Conservation (phyloP, 2,797 vertebrate genomes). For the Hapalemur alaotrensis region DNA sequence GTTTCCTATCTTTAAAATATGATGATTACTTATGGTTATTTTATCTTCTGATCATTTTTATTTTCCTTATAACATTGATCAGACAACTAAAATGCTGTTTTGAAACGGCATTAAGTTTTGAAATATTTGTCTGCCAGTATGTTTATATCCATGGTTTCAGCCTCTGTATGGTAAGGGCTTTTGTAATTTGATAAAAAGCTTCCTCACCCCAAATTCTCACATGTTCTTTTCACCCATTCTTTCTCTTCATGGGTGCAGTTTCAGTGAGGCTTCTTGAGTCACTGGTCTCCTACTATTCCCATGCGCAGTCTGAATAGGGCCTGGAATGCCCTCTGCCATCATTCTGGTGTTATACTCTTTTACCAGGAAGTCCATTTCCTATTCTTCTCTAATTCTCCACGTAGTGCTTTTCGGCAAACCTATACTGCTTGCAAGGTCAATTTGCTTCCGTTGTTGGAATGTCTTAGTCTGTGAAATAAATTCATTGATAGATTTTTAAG, state of each 20-base stretch:
- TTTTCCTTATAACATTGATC: not conserved
- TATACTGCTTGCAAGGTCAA: not conserved
- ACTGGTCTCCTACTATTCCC: not conserved
- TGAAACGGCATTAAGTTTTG: not conserved
- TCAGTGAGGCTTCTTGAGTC: not conserved
- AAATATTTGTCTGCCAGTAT: not conserved
- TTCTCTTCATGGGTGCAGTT: not conserved
- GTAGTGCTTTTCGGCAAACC: not conserved
- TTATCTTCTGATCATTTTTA: conserved; percentile 7
- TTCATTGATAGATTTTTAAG: not conserved
- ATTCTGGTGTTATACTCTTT: not conserved
- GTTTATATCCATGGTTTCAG: not conserved
- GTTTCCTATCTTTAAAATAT: conserved; percentile 26
- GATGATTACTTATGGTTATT: not conserved
- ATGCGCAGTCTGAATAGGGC: not conserved
- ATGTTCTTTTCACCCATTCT: not conserved
- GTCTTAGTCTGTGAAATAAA: not conserved
- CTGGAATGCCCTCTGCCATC: not conserved
- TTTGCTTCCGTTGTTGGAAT: not conserved
- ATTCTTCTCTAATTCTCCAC: not conserved
- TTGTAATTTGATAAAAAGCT: conserved; percentile 12
- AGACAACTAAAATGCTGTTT: not conserved
- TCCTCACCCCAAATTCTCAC: not conserved
- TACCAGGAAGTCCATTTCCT: not conserved
- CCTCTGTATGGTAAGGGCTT: not conserved